These are phyloP conservation scores for Cetonia aurata DNA, from an alignment of 2,888 invertebrate genomes.

Conservation along the genomic window DNA sequence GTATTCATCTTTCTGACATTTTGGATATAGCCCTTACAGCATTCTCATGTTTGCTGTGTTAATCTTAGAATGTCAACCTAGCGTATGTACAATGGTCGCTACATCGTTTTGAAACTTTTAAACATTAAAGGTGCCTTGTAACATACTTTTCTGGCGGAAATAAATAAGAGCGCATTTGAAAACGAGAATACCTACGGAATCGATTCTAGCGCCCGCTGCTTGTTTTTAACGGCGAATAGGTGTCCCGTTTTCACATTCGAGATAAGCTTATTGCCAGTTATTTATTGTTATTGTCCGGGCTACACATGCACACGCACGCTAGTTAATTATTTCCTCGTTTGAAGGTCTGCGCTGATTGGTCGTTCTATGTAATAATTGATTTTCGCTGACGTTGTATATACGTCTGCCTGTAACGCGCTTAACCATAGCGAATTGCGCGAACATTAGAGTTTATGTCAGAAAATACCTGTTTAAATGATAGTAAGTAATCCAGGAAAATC, in stretches of 20 bases:
- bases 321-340: slow-evolving; percentile 25
- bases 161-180: slow-evolving; percentile 19
- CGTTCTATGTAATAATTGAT: slow-evolving; percentile 12
- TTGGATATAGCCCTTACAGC: no score
- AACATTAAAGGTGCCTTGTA: not conserved
- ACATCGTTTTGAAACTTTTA: no score
- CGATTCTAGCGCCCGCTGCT: not conserved
- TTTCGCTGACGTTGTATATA: slow-evolving; percentile 6
- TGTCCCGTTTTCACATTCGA: slow-evolving; percentile 6
- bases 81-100: no score
- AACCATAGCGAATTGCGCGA: slow-evolving; percentile 5
- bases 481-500: slow-evolving; percentile 7
- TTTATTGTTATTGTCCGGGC: slow-evolving; percentile 16
- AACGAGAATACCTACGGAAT: not conserved
- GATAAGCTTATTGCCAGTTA: slow-evolving; percentile 22
- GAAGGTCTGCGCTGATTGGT: not conserved
- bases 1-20: no score
- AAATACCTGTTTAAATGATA: slow-evolving; percentile 6
- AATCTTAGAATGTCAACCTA: no score
- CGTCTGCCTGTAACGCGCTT: not conserved
- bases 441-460: slow-evolving; percentile 7
- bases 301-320: not conserved
- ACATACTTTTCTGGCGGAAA: not conserved
- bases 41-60: no score
- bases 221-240: slow-evolving; percentile 14